Evolutionary conservation across 2,113 vertebrate species (phyloP).

Genomic region (Merops nubicus): DNA sequence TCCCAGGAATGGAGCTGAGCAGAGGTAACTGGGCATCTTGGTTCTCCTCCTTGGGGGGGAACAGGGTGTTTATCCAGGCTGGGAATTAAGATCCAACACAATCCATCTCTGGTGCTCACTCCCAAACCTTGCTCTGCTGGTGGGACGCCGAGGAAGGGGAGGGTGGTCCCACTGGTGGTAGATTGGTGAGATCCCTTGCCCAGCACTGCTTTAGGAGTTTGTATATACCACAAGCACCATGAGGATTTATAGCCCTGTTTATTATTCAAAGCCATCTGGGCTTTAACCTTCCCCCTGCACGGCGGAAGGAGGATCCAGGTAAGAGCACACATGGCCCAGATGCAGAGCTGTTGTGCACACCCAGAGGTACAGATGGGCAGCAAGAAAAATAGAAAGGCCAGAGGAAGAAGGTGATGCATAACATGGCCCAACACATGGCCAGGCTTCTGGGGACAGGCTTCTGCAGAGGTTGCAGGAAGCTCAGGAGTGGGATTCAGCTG

Average conservation of each 20-base stretch:
- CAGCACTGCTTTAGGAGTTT: not conserved
- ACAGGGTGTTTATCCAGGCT: not conserved
- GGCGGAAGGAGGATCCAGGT: not conserved
- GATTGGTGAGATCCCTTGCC: not conserved
- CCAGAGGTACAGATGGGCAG: not conserved
- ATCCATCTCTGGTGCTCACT: fast-evolving
- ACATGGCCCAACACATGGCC: not conserved
- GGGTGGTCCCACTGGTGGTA: fast-evolving
- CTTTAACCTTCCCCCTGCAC: not conserved
- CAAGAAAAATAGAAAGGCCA: not conserved
- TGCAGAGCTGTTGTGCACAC: fast-evolving
- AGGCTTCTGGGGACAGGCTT: not conserved
- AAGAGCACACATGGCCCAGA: fast-evolving
- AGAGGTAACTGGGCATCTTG: not conserved
- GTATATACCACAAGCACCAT: fast-evolving
- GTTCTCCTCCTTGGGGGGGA: not conserved
- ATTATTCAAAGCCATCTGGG: not conserved
- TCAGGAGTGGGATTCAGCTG: not conserved
- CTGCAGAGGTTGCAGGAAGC: not conserved
- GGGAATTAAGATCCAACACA: not conserved
- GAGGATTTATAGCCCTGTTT: not conserved
- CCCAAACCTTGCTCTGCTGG: fast-evolving
- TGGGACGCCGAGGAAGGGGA: not conserved
- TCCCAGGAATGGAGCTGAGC: not conserved
- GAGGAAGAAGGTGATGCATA: not conserved